Evolutionary conservation across 2,797 vertebrate species (phyloP), one percentile per base, ranked within the genome.

Genomic region (Arrhamphus sclerolepis): DNA sequence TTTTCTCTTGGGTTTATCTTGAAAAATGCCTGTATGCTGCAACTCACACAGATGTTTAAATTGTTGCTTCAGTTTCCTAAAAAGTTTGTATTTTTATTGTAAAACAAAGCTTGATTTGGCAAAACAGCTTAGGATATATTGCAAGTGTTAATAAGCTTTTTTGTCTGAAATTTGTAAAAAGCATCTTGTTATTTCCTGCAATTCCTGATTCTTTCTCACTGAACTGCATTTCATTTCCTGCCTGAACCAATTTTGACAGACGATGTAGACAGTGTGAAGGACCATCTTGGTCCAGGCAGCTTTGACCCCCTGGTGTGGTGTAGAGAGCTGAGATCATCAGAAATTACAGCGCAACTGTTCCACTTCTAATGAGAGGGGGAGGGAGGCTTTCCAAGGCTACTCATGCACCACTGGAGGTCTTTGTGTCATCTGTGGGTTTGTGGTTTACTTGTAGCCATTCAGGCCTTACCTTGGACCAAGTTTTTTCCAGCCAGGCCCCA

Each of bases 351-450:
- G 56, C 84, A 74, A 62, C 67, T 59, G 68, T 81, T 84, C 82
- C 84, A 80, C 70, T 78, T 39, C 72, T 80, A 85, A 86, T 87
- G 83, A 80, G 70, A 84, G 70, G 55, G 72, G 66, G 76, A 62
- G 63, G 60, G 54, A 64, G 64, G 17, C 69, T 85, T 86, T 75
- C 80, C 85, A 81, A 82, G 70, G 82, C 72, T 75, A 20, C 75
- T 81, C 81, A 80, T 78, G 72, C 75, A 78, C 82, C 68, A 71
- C 77, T 77, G 83, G 85, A 87, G 88, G 79, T 84, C 81, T 64
- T 70, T 22, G 42, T 83, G 79, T 87, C 85, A 79, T 84, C 69
- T 77, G 66, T 68, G 78, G 77, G 22, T 70, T 78, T 89, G 84
- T 9, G 85, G 84, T 79, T 69, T 54, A 21, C 49, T 66, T 19